Evolutionary conservation across 2,113 vertebrate genomes (phyloP), one percentile per base, ranked within the genome.

Genomic region (Calyptomena viridis): DNA sequence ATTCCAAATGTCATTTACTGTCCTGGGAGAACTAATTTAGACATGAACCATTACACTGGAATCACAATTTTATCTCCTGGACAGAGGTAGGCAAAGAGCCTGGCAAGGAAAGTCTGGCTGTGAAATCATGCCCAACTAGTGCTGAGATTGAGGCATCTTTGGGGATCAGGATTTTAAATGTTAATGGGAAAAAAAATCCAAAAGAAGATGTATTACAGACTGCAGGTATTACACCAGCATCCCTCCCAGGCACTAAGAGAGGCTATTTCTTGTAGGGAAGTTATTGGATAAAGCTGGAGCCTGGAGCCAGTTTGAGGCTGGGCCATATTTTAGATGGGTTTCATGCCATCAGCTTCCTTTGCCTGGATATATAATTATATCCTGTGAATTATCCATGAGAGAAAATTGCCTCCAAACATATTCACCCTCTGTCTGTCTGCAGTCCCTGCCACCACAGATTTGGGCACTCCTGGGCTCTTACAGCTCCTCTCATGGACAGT

Each of bases 371-470:
- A 20, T 92, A 94, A 95, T 94, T 92, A 52, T 30, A 90, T 42
- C 72, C 88, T 71, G 85, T 92, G 90, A 91, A 93, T 94, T 77
- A 91, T 44, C 87, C 82, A 90, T 53, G 55, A 91, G 79, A 88
- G 63, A 88, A 93, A 90, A 91, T 18, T 77, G 63, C 76, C 72
- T 91, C 63, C n/a, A 62, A 76, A 64, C 9, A 8, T 3, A 60
- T 35, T 79, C 80, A 44, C 75, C 17, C 46, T 79, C n/a, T 63
- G 44, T 33, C 80, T 87, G 53, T 49, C 92, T 84, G 50, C 78
- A 33, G 69, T 15, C 82, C 28, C 67, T 0, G 5, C 71, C 23
- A 63, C 16, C 2, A n/a, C 11, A 7, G 3, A 6, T 24, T 27
- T 22, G 67, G 49, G 46, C 37, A 74, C n/a, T 8, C 8, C 1